Evolutionary conservation across 2,888 invertebrate genomes (phyloP).

Genomic region (Neuroscelio doddi): DNA sequence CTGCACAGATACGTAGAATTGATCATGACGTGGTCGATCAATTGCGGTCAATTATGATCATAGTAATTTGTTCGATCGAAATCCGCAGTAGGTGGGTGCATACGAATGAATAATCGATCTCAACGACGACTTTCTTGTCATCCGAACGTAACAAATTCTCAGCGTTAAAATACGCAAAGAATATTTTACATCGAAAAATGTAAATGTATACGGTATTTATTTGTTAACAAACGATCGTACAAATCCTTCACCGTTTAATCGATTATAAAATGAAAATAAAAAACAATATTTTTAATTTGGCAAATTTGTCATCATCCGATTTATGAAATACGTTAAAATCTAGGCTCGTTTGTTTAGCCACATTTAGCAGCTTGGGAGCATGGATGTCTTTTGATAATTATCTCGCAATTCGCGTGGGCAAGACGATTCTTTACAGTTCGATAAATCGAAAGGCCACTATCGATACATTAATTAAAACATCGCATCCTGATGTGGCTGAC

Average conservation of each 20-base stretch:
- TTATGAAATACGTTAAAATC: slow-evolving; percentile 1
- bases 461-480: slow-evolving; percentile 71
- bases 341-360: slow-evolving; percentile 1
- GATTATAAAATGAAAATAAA: too few relatives aligned
- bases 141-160: background rate
- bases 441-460: slow-evolving; percentile 58
- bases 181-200: too few relatives aligned
- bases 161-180: too few relatives aligned
- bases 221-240: too few relatives aligned
- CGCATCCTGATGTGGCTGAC: slow-evolving; percentile 60
- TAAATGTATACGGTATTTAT: too few relatives aligned
- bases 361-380: slow-evolving; percentile 24
- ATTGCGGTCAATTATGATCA: slow-evolving; percentile 64
- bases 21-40: slow-evolving; percentile 57
- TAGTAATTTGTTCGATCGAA: slow-evolving; percentile 56
- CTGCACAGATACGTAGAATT: slow-evolving; percentile 37
- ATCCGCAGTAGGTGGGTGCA: slow-evolving; percentile 57
- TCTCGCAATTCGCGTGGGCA: slow-evolving; percentile 53
- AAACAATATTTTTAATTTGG: too few relatives aligned
- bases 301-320: too few relatives aligned
- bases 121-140: slow-evolving; percentile 13
- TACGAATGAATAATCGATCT: slow-evolving; percentile 40
- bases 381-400: slow-evolving; percentile 58
- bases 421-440: slow-evolving; percentile 49
- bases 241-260: too few relatives aligned